These are phyloP conservation scores for Strix aluco DNA, from an alignment of 2,113 vertebrate species.

Conservation along the genomic window DNA sequence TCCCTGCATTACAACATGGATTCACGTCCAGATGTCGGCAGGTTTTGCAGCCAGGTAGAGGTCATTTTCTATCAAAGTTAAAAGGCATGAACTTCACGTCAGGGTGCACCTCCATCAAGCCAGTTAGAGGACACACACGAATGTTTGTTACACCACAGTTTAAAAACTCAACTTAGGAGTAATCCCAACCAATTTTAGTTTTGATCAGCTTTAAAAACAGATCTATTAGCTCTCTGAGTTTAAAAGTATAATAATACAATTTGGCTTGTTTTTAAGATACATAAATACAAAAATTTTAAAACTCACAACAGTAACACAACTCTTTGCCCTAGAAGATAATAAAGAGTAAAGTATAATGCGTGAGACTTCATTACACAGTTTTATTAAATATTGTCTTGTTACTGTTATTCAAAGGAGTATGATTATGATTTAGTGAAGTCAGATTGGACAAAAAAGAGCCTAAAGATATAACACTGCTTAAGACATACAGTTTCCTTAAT, in stretches of 20 bases:
- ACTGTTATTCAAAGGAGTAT: neutral
- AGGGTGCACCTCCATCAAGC: neutral
- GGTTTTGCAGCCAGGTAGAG: neutral
- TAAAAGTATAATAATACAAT: neutral
- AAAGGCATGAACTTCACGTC: neutral
- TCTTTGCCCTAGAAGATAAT: neutral
- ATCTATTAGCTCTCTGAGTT: neutral
- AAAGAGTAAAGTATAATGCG: neutral
- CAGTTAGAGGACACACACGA: neutral
- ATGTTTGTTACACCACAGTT: neutral
- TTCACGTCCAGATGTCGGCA: neutral
- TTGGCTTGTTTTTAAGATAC: neutral
- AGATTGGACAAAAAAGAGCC: neutral
- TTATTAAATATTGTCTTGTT: neutral
- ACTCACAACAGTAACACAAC: neutral
- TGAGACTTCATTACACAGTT: neutral
- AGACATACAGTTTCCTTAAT: slow-evolving; percentile 2
- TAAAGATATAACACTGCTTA: neutral
- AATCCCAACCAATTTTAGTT: neutral
- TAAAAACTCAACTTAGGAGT: fast-evolving
- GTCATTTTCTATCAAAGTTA: neutral
- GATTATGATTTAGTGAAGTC: neutral
- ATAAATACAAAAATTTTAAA: neutral
- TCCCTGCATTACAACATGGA: neutral
- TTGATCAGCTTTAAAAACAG: neutral